phyloP scores from a whole-genome alignment of 1,140 invertebrate species.

The Drusus annulatus region DNA sequence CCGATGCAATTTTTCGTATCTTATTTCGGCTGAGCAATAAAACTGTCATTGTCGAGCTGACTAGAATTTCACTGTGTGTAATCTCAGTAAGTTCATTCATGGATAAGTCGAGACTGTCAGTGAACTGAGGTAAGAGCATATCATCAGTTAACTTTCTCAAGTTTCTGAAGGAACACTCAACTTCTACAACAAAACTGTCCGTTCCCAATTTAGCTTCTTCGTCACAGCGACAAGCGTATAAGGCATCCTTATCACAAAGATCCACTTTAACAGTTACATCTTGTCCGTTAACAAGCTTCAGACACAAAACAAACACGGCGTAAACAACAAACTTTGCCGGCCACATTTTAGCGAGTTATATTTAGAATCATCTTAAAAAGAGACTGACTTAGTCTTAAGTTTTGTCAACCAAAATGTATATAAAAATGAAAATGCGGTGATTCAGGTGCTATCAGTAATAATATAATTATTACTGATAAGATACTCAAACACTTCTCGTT shows the following conservation, averaged over 20 bases:
- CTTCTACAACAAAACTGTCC: constrained; percentile 61
- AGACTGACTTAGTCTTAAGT: background rate
- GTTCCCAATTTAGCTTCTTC: constrained; percentile 46
- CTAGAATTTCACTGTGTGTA: constrained; percentile 2
- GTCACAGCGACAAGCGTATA: constrained; percentile 39
- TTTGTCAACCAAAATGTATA: background rate
- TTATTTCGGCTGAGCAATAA: constrained; percentile 66
- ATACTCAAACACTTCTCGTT: background rate
- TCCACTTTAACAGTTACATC: background rate
- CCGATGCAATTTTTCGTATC: constrained; percentile 64
- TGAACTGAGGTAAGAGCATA: constrained; percentile 60
- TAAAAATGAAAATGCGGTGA: background rate
- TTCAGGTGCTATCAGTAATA: constrained; percentile 19
- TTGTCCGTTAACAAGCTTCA: background rate
- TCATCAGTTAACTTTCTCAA: constrained; percentile 58
- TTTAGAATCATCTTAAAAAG: background rate
- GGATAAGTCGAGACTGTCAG: constrained; percentile 64
- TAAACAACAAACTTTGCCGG: background rate
- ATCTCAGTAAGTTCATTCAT: constrained; percentile 63
- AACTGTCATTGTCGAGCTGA: constrained; percentile 48
- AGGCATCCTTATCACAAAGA: constrained; percentile 36
- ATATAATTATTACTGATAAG: constrained; percentile 16
- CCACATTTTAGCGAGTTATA: constrained; percentile 21
- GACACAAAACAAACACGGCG: constrained; percentile 14
- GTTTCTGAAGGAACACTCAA: constrained; percentile 64